phyloP scores from a whole-genome alignment of 2,888 invertebrate genomes.

The Acleris holmiana region DNA sequence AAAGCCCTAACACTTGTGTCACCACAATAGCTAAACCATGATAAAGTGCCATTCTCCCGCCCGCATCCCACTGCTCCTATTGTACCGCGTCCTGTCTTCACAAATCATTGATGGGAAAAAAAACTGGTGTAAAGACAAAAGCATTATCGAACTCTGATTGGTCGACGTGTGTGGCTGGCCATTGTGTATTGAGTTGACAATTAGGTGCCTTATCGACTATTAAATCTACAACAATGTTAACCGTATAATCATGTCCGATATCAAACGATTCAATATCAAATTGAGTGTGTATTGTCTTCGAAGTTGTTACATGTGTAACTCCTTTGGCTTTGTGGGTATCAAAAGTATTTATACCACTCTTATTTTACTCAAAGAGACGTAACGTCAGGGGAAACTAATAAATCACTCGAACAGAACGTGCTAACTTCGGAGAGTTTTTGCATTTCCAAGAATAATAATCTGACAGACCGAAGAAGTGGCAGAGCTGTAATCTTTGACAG shows the following conservation, averaged over 20 bases:
- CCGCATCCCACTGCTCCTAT: conserved; percentile 77
- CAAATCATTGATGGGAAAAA: conserved; percentile 73
- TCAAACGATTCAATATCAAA: conserved; percentile 27
- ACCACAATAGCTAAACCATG: conserved; percentile 67
- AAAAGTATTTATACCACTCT: conserved; percentile 33
- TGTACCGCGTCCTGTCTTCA: conserved; percentile 78
- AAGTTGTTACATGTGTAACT: neutral
- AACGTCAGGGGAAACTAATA: conserved; percentile 35
- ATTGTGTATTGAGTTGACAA: conserved; percentile 52
- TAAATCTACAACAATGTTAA: conserved; percentile 37
- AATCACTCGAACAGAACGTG: conserved; percentile 38
- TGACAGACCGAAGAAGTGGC: conserved; percentile 19
- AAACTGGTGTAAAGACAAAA: conserved; percentile 76
- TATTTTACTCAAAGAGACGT: conserved; percentile 33
- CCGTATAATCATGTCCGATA: conserved; percentile 30
- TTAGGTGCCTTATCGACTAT: conserved; percentile 44
- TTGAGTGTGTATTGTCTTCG: conserved; percentile 30
- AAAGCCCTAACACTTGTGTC: conserved; percentile 51
- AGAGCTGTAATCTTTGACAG: conserved; percentile 24
- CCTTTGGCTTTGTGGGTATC: conserved; percentile 27
- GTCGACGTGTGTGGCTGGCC: conserved; percentile 73
- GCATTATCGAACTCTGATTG: conserved; percentile 67
- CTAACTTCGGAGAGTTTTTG: conserved; percentile 39
- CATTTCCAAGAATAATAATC: conserved; percentile 39
- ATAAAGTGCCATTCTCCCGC: conserved; percentile 73